These are phyloP conservation scores for Dermatemys mawii DNA, from an alignment of 2,113 vertebrate species.

Conservation along the genomic window DNA sequence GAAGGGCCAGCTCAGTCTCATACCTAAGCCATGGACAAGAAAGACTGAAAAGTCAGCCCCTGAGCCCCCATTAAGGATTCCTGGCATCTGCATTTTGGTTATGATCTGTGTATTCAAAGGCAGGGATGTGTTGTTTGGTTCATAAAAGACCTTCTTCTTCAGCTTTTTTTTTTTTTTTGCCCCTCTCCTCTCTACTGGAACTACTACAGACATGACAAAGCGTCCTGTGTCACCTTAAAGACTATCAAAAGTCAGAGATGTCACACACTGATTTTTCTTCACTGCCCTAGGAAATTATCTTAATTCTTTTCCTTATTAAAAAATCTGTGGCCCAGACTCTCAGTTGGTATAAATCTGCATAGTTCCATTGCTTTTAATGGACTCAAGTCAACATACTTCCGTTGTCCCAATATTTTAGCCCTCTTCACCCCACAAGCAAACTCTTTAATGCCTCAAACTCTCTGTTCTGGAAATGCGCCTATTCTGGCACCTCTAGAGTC, in stretches of 20 bases:
- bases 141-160: accelerated
- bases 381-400: neutral
- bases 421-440: neutral
- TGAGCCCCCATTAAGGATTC: neutral
- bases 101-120: neutral
- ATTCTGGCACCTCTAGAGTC: neutral
- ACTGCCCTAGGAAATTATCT: accelerated
- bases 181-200: neutral
- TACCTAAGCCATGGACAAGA: too few relatives aligned
- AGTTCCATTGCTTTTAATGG: neutral
- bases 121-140: neutral
- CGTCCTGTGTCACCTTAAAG: too few relatives aligned
- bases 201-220: too few relatives aligned
- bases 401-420: neutral
- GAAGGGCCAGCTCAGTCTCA: too few relatives aligned
- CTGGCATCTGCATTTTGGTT: neutral
- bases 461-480: neutral
- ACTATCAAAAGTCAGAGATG: too few relatives aligned
- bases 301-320: neutral
- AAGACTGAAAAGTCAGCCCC: too few relatives aligned
- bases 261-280: neutral
- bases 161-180: neutral
- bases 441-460: neutral
- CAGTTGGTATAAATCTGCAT: accelerated
- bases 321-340: accelerated